Conservation (phyloP, 64 coral and sea anemone species). For the Pocillopora damicornis region DNA sequence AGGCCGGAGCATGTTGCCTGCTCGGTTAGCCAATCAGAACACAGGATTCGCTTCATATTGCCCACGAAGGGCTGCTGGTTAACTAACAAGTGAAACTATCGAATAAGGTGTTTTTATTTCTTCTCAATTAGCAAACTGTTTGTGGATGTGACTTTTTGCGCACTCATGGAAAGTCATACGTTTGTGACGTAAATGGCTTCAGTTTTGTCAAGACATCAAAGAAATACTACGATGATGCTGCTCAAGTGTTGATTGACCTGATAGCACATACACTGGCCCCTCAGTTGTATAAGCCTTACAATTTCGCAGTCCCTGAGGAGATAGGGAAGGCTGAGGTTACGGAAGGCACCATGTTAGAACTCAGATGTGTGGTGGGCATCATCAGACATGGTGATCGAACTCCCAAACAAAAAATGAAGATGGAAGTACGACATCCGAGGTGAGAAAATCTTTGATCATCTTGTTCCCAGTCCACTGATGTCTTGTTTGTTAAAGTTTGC, state of each 20-base stretch:
- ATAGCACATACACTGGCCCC: slow-evolving; percentile 76
- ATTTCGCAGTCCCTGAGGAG: slow-evolving; percentile 49
- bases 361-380: slow-evolving; percentile 91
- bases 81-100: no score
- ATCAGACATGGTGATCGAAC: slow-evolving; percentile 97
- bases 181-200: slow-evolving; percentile 98
- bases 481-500: no score
- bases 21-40: no score
- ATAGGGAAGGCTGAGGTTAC: slow-evolving; percentile 16
- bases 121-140: slow-evolving; percentile 79
- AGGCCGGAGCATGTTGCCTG: no score
- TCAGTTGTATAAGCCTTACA: slow-evolving; percentile 80
- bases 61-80: no score
- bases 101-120: not conserved
- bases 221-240: slow-evolving; percentile 98
- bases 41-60: no score
- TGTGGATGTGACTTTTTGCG: slow-evolving; percentile 95
- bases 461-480: no score
- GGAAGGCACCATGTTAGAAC: slow-evolving; percentile 72
- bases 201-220: slow-evolving; percentile 97
- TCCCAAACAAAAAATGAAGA: slow-evolving; percentile 97
- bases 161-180: slow-evolving; percentile 86
- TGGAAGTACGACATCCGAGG: slow-evolving; percentile 96
- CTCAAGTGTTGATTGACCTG: slow-evolving; percentile 68
- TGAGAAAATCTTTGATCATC: slow-evolving; percentile 5